These are phyloP conservation scores for Catalaphyllia jardinei DNA, from an alignment of 64 coral and sea anemone genomes.

Conservation along the genomic window DNA sequence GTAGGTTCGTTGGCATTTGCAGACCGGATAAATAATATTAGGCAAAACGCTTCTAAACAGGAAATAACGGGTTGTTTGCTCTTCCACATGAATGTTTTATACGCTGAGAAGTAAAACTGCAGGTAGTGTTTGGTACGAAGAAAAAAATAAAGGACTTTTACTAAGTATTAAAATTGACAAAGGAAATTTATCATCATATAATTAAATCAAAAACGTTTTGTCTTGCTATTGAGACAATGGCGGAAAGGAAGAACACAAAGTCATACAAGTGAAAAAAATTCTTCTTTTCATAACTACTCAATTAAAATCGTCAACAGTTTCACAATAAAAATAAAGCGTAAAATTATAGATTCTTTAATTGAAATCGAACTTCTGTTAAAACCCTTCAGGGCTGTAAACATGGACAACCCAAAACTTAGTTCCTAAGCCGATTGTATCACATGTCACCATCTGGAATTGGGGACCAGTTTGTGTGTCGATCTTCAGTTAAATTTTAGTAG, in stretches of 20 bases:
- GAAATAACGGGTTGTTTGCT: constrained; percentile 1
- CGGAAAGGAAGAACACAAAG: neutral
- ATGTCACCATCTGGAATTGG: neutral
- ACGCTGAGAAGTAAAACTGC: neutral
- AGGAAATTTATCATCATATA: neutral
- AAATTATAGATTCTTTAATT: neutral
- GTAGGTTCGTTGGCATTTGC: constrained; percentile 1
- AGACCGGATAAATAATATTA: neutral
- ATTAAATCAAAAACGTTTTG: no score
- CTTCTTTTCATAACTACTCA: neutral
- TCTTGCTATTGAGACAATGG: no score
- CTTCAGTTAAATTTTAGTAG: neutral
- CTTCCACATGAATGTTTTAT: neutral
- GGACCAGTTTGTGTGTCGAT: neutral
- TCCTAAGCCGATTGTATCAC: neutral
- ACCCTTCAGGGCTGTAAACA: neutral
- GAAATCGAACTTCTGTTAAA: neutral
- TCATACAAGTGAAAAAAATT: neutral
- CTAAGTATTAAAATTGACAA: neutral
- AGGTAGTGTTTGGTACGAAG: neutral
- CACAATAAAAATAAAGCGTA: neutral
- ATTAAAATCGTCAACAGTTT: neutral
- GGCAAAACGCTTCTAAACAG: neutral
- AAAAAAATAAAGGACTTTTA: neutral
- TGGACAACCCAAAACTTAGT: neutral